Evolutionary conservation across 2,113 vertebrate species (phyloP), one percentile per base, ranked within the genome.

Genomic region (Coptodon rendalli): DNA sequence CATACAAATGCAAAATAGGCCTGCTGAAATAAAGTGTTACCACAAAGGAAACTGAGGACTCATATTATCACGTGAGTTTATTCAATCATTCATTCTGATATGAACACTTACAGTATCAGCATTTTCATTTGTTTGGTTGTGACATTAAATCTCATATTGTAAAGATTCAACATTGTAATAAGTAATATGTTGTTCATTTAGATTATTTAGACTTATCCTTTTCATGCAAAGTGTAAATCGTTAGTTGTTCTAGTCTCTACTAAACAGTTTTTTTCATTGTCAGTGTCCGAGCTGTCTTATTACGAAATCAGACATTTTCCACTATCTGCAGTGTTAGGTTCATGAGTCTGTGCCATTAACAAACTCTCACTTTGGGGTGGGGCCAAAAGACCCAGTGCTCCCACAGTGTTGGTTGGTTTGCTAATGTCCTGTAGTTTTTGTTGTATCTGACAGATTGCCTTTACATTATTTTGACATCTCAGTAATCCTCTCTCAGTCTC

Each of bases 261-360:
- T 22, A 56, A 27, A 24, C 54, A 27, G n/a, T 56, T 1, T 13
- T 6, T 24, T 3, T 24, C 22, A 24, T 24, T 11, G 3, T 56
- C 54, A 24, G 22, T 24, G 3, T 56, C n/a, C n/a, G 3, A 56
- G n/a, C 53, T 11, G 52, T 56, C 6, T 6, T 24, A 24, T 3
- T 56, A 56, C 1, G 0, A 4, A 54, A 54, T 3, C 5, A 5
- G 4, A 53, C 50, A 48, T 9, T 9, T 38, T 9, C 7, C 7
- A 38, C 7, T 38, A 9, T 38, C 36, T 38, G 36, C 36, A 9
- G 7, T 43, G 40, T 9, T 11, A 13, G 12, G 4, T 11, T 6
- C 3, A 1, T 16, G 48, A 2, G 7, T 8, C 5, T 7, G 9
- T 50, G 16, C 6, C 6, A 2, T 1, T 4, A 2, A 7, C 17